These are phyloP conservation scores for Turnix velox DNA, from an alignment of 2,113 vertebrate species.

Conservation along the genomic window DNA sequence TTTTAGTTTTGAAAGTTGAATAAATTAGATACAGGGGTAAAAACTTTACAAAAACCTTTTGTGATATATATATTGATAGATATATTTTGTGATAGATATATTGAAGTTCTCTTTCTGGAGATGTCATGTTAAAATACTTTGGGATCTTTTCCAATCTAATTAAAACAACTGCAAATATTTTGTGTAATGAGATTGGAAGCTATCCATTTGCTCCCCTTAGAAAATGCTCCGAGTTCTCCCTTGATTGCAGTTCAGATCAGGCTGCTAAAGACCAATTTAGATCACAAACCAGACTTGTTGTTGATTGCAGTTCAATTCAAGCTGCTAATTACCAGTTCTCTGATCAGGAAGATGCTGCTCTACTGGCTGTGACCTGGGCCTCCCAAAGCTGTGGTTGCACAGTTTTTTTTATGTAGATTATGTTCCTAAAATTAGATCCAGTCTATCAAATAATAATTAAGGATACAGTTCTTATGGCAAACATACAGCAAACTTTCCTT, in stretches of 20 bases:
- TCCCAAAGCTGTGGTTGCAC: neutral
- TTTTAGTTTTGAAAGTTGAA: neutral
- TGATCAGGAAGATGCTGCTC: neutral
- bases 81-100: too few relatives aligned
- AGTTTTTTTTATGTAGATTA: neutral
- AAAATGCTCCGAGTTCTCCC: slow-evolving; percentile 30
- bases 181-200: slow-evolving; percentile 36
- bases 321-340: slow-evolving; percentile 30
- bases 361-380: neutral
- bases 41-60: neutral
- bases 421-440: neutral
- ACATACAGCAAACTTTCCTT: neutral
- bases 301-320: slow-evolving; percentile 44
- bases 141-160: slow-evolving; percentile 32
- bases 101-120: neutral
- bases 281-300: slow-evolving; percentile 55
- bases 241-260: slow-evolving; percentile 40
- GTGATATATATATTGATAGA: too few relatives aligned
- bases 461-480: neutral
- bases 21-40: neutral
- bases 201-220: slow-evolving; percentile 35
- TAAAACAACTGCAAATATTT: slow-evolving; percentile 51
- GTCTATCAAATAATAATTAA: neutral
- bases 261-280: slow-evolving; percentile 53
- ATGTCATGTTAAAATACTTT: slow-evolving; percentile 15